phyloP scores from a whole-genome alignment of 2,888 invertebrate genomes.

The Caradrina clavipalpis region DNA sequence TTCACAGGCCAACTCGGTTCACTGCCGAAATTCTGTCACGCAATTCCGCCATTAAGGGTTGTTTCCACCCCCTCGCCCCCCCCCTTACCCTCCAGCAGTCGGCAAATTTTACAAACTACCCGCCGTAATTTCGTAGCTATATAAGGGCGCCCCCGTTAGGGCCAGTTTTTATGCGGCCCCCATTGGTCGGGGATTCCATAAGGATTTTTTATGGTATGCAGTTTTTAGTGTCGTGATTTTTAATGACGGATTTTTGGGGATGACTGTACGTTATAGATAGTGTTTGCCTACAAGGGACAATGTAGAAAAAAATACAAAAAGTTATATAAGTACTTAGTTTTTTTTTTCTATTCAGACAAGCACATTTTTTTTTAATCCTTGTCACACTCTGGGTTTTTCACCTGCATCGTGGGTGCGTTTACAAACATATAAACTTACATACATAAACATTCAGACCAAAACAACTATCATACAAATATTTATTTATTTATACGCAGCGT shows the following conservation, averaged over 20 bases:
- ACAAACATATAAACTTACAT: no score
- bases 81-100: constrained; percentile 66
- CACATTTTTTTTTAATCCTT: no score
- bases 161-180: constrained; percentile 77
- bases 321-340: no score
- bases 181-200: constrained; percentile 73
- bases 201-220: constrained; percentile 81
- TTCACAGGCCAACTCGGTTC: constrained; percentile 88
- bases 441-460: no score
- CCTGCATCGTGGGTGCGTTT: no score
- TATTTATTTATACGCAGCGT: no score
- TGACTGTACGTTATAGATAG: no score
- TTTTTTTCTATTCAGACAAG: no score
- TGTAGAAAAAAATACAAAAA: no score
- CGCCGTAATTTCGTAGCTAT: constrained; percentile 83
- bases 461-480: no score
- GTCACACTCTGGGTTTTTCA: no score
- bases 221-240: constrained; percentile 77
- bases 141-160: constrained; percentile 78
- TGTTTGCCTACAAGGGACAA: no score
- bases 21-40: constrained; percentile 91
- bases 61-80: constrained; percentile 72
- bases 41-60: constrained; percentile 90
- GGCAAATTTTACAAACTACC: constrained; percentile 90
- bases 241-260: constrained; percentile 27